Base-by-base conservation (phyloP, 1,140 invertebrate species). In the Bathynomus jamesi region DNA sequence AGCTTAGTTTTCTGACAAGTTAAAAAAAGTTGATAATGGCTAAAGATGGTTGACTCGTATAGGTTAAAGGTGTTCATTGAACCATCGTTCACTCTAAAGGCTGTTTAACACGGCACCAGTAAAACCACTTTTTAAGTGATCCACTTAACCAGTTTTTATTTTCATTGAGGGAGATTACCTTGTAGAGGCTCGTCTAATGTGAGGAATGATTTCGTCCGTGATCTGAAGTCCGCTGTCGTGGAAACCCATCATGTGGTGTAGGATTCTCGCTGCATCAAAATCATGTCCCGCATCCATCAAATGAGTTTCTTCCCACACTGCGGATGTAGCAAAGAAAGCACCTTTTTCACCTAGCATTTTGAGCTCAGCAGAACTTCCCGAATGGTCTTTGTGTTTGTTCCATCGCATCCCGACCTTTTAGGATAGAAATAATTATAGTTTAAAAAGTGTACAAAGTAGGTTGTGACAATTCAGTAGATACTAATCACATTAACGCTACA, bases 251-350 rank as follows among this genome's bases (percentile, higher is more conserved):
- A 78, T 76, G 60, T 72, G 62, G 21, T 72, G 62, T 28, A 75
- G 73, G 21, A 74, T 74, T 82, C 83, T 29, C 7, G 78, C 74
- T 32, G 78, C 76, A 28, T 79, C 81, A 4, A 85, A 77, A 63
- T 82, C 81, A 66, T 84, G 83, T 13, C 82, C 83, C 11, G 82
- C 82, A 69, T 84, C 82, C 74, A 83, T 79, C 27, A 73, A 71
- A 74, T 82, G 80, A 24, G 79, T 72, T 27, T 79, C 71, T 30
- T 78, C 76, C 69, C 83, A 73, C 25, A 81, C 71, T 0, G 80
- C 78, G 32, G 83, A 81, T 13, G 81, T 68, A 0, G 75, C 82
- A 75, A 83, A 82, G 65, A 81, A 83, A 0, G 83, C 79, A 21
- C 81, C 82, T 25, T 79, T 79, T 60, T 81, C 79, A 72, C 71